phyloP scores from a whole-genome alignment of 35 echinoderm and acorn worm species.

The Acanthaster planci region DNA sequence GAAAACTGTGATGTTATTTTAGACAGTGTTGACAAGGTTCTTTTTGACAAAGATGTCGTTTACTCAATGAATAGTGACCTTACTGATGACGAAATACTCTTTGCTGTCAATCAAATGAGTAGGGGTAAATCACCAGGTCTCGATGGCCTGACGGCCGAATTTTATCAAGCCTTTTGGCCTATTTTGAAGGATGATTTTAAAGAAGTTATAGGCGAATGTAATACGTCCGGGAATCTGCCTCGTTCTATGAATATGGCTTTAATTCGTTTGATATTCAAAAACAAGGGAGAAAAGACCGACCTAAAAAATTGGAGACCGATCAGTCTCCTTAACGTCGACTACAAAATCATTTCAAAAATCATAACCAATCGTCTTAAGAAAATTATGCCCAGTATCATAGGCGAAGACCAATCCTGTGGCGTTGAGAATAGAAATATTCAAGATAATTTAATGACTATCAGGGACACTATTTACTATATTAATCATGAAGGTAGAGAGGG shows the following conservation, averaged over 20 bases:
- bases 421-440: conserved; percentile 12
- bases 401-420: conserved; percentile 27
- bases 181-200: background rate
- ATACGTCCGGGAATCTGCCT: background rate
- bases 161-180: background rate
- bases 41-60: background rate
- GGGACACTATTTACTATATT: conserved; percentile 34
- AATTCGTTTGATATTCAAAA: conserved; percentile 3
- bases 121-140: background rate
- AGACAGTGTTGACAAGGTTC: background rate
- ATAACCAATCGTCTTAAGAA: conserved; percentile 19
- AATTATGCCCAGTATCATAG: conserved; percentile 37
- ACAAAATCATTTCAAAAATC: conserved; percentile 55
- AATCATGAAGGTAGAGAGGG: background rate
- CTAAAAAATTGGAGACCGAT: conserved; percentile 68
- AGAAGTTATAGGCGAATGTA: background rate
- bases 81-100: background rate
- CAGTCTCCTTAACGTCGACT: conserved; percentile 50
- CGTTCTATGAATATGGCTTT: background rate
- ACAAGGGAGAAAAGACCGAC: background rate
- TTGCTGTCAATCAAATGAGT: background rate
- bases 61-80: background rate
- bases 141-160: background rate
- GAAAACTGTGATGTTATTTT: background rate
- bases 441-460: conserved; percentile 25